These are phyloP conservation scores for Noctua pronuba DNA, from an alignment of 2,888 invertebrate species.

Conservation along the genomic window DNA sequence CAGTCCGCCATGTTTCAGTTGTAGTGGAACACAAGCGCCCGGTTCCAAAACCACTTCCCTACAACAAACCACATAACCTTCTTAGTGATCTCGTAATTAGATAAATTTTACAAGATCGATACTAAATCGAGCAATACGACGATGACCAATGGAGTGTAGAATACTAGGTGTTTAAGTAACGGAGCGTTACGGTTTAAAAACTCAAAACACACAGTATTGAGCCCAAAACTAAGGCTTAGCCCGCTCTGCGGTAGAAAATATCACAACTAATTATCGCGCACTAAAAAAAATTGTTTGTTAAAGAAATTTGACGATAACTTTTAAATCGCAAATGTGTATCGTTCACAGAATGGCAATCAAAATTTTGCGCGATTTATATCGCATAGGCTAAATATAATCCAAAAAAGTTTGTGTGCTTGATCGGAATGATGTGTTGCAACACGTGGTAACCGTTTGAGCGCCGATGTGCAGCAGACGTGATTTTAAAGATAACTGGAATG, in stretches of 20 bases:
- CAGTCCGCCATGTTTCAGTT: conserved; percentile 85
- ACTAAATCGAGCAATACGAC: not conserved
- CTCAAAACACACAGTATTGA: not conserved
- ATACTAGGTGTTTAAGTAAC: not conserved
- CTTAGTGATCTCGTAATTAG: not conserved
- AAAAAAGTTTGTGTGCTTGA: no score
- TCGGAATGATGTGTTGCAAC: no score
- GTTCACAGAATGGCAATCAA: not conserved
- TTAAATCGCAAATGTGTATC: not conserved
- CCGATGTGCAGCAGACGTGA: not conserved
- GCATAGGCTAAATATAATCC: not conserved
- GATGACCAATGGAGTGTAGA: not conserved
- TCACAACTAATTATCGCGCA: not conserved
- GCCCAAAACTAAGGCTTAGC: not conserved
- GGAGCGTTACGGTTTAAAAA: not conserved
- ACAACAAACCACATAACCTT: conserved; percentile 48
- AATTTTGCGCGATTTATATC: not conserved
- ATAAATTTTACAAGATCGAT: not conserved
- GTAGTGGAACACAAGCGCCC: conserved; percentile 92
- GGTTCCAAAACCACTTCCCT: conserved; percentile 92
- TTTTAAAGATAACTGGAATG: not conserved
- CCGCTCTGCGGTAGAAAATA: not conserved
- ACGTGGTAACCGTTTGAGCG: not conserved
- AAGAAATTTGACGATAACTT: not conserved
- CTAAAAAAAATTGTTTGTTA: not conserved